Evolutionary conservation across 37 sponge, comb jelly and placozoan species (phyloP).

Genomic region (Chondrilla cf. caribensis): DNA sequence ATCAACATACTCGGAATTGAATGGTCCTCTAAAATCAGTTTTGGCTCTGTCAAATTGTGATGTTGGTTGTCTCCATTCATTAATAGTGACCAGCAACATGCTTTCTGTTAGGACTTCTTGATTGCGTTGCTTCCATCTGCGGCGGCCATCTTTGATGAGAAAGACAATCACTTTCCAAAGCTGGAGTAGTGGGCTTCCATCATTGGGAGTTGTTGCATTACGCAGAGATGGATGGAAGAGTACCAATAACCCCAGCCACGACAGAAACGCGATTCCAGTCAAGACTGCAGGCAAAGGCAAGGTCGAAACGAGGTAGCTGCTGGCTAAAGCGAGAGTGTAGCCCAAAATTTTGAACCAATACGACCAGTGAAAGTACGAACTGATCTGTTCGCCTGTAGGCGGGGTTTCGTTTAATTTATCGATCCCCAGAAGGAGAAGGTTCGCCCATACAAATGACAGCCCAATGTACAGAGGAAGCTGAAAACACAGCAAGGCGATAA

Average conservation of each 20-base stretch:
- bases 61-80: not conserved
- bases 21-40: not conserved
- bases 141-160: not conserved
- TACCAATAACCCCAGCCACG: not conserved
- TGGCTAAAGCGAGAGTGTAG: not conserved
- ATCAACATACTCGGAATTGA: not conserved
- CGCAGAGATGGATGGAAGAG: not conserved
- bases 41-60: not conserved
- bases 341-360: not conserved
- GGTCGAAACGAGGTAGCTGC: not conserved
- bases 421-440: conserved; percentile 1
- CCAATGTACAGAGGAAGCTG: conserved; percentile 13
- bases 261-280: not conserved
- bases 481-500: not conserved
- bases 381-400: not conserved
- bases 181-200: not conserved
- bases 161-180: not conserved
- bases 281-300: not conserved
- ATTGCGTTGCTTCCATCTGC: not conserved
- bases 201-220: not conserved
- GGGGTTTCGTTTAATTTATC: not conserved
- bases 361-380: conserved; percentile 13
- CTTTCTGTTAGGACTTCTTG: not conserved
- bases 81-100: not conserved
- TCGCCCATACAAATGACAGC: not conserved